A percentile compares a stretch with the other conserved stretches of the same genome.
Conservation (phyloP, 2,888 invertebrate genomes). For the Netelia melanura region DNA sequence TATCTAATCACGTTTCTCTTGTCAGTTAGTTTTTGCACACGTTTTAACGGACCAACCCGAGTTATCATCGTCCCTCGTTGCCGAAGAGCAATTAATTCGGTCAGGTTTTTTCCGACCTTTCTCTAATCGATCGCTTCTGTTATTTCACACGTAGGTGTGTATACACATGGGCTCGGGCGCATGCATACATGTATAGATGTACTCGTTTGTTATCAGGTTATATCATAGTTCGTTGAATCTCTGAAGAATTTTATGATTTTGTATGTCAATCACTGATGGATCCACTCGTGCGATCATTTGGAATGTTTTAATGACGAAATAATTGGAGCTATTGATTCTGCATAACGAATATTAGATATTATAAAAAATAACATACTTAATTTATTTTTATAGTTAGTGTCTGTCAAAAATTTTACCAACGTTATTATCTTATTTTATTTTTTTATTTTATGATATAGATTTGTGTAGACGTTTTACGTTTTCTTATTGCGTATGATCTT, state of each 20-base stretch:
- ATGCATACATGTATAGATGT: background rate
- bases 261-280: background rate
- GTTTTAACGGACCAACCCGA: slow-evolving; percentile 40
- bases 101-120: slow-evolving; percentile 16
- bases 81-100: slow-evolving; percentile 68
- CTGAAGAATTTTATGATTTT: background rate
- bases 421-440: background rate
- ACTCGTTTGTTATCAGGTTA: background rate
- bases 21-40: slow-evolving; percentile 63
- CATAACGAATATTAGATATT: background rate
- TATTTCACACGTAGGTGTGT: background rate
- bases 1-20: slow-evolving; percentile 71
- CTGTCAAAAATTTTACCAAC: too few species aligned
- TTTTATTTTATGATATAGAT: background rate
- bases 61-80: slow-evolving; percentile 63
- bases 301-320: background rate
- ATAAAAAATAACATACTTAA: too few species aligned
- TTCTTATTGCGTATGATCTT: background rate
- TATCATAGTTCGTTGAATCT: background rate
- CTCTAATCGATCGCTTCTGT: slow-evolving; percentile 28
- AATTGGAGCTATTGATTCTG: background rate
- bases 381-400: too few species aligned
- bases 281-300: background rate
- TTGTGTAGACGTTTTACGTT: background rate
- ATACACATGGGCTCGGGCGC: background rate